Conservation (phyloP, 2,888 invertebrate species). For the Microctonus aethiopoides region DNA sequence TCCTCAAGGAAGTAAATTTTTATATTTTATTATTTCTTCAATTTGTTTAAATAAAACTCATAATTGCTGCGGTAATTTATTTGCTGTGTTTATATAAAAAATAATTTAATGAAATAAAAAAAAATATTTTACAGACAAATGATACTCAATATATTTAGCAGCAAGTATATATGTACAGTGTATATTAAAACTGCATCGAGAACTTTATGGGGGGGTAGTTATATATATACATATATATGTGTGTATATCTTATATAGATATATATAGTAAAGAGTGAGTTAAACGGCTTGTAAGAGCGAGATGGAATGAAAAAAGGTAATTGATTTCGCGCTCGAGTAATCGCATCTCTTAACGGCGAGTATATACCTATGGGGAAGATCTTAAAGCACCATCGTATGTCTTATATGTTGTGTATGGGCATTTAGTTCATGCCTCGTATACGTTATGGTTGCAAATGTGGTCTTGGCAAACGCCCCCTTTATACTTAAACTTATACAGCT, state of each 20-base stretch:
- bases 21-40: too few relatives aligned
- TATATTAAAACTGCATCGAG: too few relatives aligned
- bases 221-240: too few relatives aligned
- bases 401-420: constrained; percentile 38
- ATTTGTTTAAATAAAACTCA: too few relatives aligned
- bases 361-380: constrained; percentile 46
- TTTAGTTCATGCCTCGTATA: constrained; percentile 43
- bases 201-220: too few relatives aligned
- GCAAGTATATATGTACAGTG: too few relatives aligned
- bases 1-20: too few relatives aligned
- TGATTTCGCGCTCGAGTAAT: constrained; percentile 60
- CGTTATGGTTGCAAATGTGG: constrained; percentile 54
- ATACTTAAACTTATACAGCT: neutral
- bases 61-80: too few relatives aligned
- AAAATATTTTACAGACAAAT: too few relatives aligned
- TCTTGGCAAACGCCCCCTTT: constrained; percentile 19
- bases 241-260: neutral
- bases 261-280: constrained; percentile 31
- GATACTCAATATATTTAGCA: too few relatives aligned
- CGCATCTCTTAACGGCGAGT: constrained; percentile 49
- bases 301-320: constrained; percentile 50
- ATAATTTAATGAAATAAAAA: too few relatives aligned
- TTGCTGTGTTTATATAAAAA: too few relatives aligned
- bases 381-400: constrained; percentile 42
- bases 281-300: constrained; percentile 31